phyloP scores from a whole-genome alignment of 2,888 invertebrate species.

The Odontocolon sp. region DNA sequence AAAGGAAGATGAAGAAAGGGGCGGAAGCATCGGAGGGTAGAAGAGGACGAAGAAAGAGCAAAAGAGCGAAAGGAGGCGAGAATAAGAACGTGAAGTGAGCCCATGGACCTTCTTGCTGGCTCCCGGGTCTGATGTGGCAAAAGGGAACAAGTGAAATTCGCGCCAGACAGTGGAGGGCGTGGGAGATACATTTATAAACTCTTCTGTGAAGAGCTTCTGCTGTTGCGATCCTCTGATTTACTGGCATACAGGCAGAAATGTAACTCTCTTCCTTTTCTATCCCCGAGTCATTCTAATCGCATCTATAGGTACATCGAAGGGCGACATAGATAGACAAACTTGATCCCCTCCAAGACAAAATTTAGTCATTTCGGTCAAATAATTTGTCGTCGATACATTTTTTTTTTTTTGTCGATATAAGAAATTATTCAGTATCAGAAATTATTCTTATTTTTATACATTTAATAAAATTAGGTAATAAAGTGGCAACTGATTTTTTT shows the following conservation, averaged over 20 bases:
- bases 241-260: conserved; percentile 59
- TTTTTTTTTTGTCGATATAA: too few species aligned
- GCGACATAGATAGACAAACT: not conserved
- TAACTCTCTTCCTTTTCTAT: conserved; percentile 9
- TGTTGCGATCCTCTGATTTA: conserved; percentile 70
- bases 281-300: conserved; percentile 46
- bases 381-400: too few species aligned
- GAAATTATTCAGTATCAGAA: too few species aligned
- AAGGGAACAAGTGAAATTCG: conserved; percentile 37
- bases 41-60: conserved; percentile 52
- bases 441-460: too few species aligned
- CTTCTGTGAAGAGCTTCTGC: conserved; percentile 65
- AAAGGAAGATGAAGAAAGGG: conserved; percentile 49
- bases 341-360: too few species aligned
- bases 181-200: conserved; percentile 79
- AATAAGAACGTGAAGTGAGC: conserved; percentile 10
- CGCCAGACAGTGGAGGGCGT: conserved; percentile 76
- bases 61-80: conserved; percentile 37
- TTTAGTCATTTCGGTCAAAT: too few species aligned
- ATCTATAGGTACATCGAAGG: conserved; percentile 31
- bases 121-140: not conserved
- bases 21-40: conserved; percentile 67
- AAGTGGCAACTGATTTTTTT: too few species aligned
- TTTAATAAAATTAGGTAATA: too few species aligned
- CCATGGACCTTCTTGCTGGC: not conserved